These are phyloP conservation scores for Camponotus pennsylvanicus DNA, from an alignment of 1,140 invertebrate genomes.

Conservation along the genomic window DNA sequence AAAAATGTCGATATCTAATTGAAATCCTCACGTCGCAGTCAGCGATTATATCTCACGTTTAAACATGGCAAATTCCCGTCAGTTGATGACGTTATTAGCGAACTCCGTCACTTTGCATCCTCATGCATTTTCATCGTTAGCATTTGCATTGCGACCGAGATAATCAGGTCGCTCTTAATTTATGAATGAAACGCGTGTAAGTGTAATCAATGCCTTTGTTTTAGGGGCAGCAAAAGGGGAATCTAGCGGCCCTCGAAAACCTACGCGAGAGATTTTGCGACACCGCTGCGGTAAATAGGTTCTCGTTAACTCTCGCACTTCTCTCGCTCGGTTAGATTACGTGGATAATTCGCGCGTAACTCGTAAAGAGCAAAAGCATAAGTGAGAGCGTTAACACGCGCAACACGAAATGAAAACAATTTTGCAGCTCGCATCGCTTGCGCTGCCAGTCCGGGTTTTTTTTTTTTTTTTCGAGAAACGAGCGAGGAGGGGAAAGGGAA, in stretches of 20 bases:
- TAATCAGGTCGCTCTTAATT: constrained; percentile 50
- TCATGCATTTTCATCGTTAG: constrained; percentile 56
- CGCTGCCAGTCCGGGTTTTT: constrained; percentile 23
- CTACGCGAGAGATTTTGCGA: not conserved
- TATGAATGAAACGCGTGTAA: constrained; percentile 38
- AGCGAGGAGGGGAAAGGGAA: not conserved
- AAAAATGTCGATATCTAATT: constrained; percentile 20
- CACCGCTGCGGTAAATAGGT: not conserved
- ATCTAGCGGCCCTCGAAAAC: not conserved
- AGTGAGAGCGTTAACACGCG: constrained; percentile 48
- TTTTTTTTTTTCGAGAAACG: constrained; percentile 1
- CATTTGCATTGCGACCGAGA: constrained; percentile 51
- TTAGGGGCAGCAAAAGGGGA: constrained; percentile 3
- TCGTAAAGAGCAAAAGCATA: not conserved
- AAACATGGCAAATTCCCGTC: not conserved
- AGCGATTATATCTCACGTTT: constrained; percentile 18
- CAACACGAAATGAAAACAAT: constrained; percentile 66
- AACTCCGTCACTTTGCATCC: constrained; percentile 36
- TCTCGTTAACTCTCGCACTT: not conserved
- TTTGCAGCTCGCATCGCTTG: constrained; percentile 50
- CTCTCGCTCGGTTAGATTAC: not conserved
- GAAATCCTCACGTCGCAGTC: not conserved
- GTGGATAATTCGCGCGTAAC: not conserved
- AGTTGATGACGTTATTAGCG: constrained; percentile 54
- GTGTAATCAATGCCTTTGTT: constrained; percentile 26